Percentiles rank a stretch among this genome's conserved stretches.
Conservation (phyloP, 2,113 vertebrate species). For the Zapus hudsonius region DNA sequence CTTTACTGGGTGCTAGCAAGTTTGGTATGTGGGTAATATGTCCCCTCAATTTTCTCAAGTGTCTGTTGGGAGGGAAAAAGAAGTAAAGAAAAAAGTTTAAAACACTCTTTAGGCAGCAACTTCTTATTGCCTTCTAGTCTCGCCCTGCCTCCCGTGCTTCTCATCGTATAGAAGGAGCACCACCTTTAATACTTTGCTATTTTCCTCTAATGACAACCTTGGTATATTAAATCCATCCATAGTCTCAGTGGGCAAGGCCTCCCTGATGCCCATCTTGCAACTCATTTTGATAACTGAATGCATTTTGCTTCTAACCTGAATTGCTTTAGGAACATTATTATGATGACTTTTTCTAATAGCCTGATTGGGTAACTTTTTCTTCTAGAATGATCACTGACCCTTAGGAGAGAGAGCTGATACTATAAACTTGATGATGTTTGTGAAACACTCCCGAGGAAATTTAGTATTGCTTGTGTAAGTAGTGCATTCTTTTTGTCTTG, state of each 20-base stretch:
- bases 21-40: neutral
- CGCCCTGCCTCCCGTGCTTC: neutral
- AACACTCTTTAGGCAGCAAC: neutral
- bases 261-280: neutral
- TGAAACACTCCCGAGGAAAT: neutral
- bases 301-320: neutral
- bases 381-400: neutral
- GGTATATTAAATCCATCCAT: neutral
- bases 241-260: neutral
- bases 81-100: neutral
- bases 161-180: neutral
- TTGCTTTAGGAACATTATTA: neutral
- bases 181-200: neutral
- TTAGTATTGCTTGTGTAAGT: neutral
- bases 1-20: neutral
- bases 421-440: neutral
- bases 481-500: neutral
- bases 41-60: neutral
- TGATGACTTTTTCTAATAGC: neutral
- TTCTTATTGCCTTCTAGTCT: neutral
- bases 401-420: neutral
- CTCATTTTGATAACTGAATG: neutral
- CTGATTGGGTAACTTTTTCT: neutral
- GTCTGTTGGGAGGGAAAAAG: neutral
- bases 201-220: neutral